Evolutionary conservation across 2,113 vertebrate genomes (phyloP).

Genomic region (cattle (Bos taurus)): DNA sequence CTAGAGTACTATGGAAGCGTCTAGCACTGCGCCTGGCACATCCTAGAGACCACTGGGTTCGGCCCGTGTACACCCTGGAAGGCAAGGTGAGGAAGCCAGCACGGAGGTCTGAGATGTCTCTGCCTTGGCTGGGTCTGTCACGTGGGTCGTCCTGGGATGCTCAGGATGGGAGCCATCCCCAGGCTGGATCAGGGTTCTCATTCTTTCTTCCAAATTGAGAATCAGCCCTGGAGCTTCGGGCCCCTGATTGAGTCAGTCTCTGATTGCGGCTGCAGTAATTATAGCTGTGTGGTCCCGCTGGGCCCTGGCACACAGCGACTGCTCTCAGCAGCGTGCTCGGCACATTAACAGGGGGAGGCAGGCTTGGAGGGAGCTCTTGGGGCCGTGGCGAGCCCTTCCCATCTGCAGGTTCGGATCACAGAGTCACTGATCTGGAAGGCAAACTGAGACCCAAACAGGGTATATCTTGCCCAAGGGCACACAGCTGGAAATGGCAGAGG

Average conservation of each 20-base stretch:
- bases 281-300: slow-evolving; percentile 55
- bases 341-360: background rate
- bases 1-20: background rate
- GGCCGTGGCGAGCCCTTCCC: background rate
- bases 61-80: background rate
- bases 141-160: background rate
- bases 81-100: background rate
- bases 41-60: background rate
- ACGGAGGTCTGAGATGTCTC: background rate
- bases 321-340: background rate
- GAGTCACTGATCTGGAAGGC: background rate
- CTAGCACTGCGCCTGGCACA: background rate
- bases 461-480: background rate
- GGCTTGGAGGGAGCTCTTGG: background rate
- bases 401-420: background rate
- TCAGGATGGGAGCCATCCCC: background rate
- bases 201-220: slow-evolving; percentile 58
- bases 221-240: slow-evolving; percentile 42
- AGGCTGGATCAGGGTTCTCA: background rate
- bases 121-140: background rate
- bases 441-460: background rate
- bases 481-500: background rate
- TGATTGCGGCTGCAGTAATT: slow-evolving; percentile 63
- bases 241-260: slow-evolving; percentile 58
- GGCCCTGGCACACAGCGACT: background rate